Percentiles rank a stretch among this genome's conserved stretches.
Conservation (phyloP, 2,113 vertebrate genomes). For the Carettochelys insculpta region DNA sequence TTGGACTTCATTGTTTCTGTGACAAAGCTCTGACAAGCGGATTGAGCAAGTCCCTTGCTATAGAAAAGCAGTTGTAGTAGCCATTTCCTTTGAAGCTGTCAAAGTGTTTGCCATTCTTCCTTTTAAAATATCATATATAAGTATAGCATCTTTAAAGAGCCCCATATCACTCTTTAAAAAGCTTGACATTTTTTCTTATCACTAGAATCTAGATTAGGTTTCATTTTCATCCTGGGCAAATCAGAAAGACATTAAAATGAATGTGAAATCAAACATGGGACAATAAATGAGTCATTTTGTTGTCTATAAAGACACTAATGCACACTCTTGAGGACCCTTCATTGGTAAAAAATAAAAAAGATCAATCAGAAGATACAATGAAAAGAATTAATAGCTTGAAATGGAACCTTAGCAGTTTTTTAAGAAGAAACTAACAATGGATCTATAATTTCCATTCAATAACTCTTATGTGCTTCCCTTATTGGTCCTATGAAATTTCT, state of each 20-base stretch:
- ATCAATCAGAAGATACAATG: not conserved
- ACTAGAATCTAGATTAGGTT: not conserved
- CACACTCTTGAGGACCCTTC: not conserved
- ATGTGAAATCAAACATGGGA: not conserved
- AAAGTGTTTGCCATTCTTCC: not conserved
- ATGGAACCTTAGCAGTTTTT: not conserved
- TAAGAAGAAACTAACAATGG: not conserved
- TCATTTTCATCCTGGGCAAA: not conserved
- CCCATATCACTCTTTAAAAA: not conserved
- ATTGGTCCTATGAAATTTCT: not conserved
- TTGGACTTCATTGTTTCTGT: not conserved
- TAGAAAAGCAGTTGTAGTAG: not conserved
- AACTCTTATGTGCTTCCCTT: not conserved
- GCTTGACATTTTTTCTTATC: not conserved
- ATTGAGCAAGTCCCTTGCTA: not conserved
- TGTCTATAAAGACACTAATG: conserved; percentile 2
- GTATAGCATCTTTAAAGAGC: not conserved
- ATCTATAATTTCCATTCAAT: not conserved
- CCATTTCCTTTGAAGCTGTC: not conserved
- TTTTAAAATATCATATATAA: not conserved
- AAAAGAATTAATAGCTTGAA: not conserved
- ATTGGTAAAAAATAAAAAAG: not conserved
- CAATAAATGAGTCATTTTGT: conserved; percentile 15
- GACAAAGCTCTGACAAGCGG: not conserved
- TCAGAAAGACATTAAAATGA: not conserved